Base-by-base conservation (phyloP, 2,888 invertebrate species). In the Pollenia amentaria region DNA sequence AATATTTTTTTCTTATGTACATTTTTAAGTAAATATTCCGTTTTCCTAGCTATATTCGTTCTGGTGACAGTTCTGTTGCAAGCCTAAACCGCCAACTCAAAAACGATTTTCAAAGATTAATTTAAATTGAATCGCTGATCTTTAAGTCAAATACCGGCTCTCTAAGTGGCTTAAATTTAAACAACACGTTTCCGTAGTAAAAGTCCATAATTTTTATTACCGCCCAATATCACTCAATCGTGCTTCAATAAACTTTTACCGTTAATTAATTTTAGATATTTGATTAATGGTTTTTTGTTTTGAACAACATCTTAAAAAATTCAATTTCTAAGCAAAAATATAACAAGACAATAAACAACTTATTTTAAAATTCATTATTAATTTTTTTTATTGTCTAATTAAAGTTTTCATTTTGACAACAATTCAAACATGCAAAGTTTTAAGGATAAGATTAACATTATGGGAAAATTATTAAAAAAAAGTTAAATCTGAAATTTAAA, bases 301-400 rank as follows among this genome's bases (percentile, higher is more conserved):
- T 29, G 29, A 3, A 0, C 0, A 38, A 11, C n/a, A 38, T 38
- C 40, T 67, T 21, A 14, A 6, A 29, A 29, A 29, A 29, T 29
- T 44, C 12, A 44, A 7, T 44, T 18, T 46, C 14, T 16, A 10
- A 16, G 12, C 8, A 67, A 38, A 69, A 46, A n/a, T 55, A 42
- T 9, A 55, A 21, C 57, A 46, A 46, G 21, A 38, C 46, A 48
- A 62, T 62, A 62, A 75, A 48, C 9, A 60, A 60, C n/a, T 60
- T 18, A 16, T 46, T 62, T 75, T 40, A 12, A 29, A 12, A 38
- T 10, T 18, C 12, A 40, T 62, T 75, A 51, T 11, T 40, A 16
- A 51, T 51, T 75, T 51, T 51, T 51, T 51, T 62, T 51, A 64
- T 51, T 62, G 62, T 12, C 18, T 18, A 51, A 64, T 75, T 62